Evolutionary conservation across 1,140 invertebrate species (phyloP).

Genomic region (Plodia interpunctella): DNA sequence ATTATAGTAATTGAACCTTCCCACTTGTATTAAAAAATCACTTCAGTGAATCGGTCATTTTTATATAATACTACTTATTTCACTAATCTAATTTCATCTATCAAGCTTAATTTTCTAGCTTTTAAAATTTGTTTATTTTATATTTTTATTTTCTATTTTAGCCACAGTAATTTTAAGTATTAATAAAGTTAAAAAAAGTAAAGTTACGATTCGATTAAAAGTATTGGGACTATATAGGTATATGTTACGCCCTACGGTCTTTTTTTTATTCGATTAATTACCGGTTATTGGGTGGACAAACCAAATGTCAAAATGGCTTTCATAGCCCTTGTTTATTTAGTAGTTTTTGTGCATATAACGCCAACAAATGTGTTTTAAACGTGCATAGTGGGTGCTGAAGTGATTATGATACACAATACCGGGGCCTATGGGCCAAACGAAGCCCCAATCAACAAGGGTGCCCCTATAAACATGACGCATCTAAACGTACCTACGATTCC

Average conservation of each 20-base stretch:
- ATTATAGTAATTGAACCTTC: too few species aligned
- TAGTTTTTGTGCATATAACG: constrained; percentile 33
- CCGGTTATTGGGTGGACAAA: constrained; percentile 32
- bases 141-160: too few species aligned
- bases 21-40: too few species aligned
- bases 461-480: constrained; percentile 46
- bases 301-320: constrained; percentile 46
- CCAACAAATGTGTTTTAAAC: constrained; percentile 27
- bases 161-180: too few species aligned
- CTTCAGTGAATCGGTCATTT: too few species aligned
- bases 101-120: too few species aligned
- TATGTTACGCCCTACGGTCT: neutral
- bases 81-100: too few species aligned
- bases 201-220: neutral
- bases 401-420: constrained; percentile 65
- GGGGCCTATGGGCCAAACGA: constrained; percentile 56
- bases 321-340: constrained; percentile 47
- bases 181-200: neutral
- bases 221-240: neutral
- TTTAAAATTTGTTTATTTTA: too few species aligned
- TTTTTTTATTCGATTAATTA: constrained; percentile 15
- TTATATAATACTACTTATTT: too few species aligned
- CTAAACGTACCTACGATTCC: constrained; percentile 39
- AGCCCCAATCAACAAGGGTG: constrained; percentile 44
- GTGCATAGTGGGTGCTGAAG: constrained; percentile 26